phyloP scores from a whole-genome alignment of 2,113 vertebrate genomes.

The Callorhinus ursinus region DNA sequence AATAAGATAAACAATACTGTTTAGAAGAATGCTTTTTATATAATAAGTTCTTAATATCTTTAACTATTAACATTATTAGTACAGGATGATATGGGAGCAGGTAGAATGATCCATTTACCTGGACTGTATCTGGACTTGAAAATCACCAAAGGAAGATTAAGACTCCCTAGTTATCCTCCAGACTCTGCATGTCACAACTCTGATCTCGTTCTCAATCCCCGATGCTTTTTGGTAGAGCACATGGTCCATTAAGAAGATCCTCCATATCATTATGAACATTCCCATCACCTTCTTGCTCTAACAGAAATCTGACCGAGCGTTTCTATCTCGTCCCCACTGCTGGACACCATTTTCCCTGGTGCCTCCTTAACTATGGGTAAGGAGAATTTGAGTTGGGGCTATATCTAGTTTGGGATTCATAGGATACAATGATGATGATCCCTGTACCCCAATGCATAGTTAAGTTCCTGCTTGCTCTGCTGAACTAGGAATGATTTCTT shows the following conservation, averaged over 20 bases:
- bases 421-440: not conserved
- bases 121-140: not conserved
- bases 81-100: not conserved
- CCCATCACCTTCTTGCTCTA: not conserved
- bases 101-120: not conserved
- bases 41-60: not conserved
- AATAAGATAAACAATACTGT: not conserved
- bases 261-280: not conserved
- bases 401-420: not conserved
- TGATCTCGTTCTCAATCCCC: not conserved
- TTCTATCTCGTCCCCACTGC: too few relatives aligned
- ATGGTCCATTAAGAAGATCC: not conserved
- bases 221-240: not conserved
- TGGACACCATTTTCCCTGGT: not conserved
- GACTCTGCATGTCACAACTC: not conserved
- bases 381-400: not conserved
- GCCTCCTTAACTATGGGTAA: not conserved
- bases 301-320: not conserved
- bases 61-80: not conserved
- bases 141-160: not conserved
- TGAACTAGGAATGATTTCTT: not conserved
- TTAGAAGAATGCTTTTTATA: not conserved
- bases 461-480: not conserved
- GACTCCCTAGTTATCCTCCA: not conserved
- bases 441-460: not conserved